phyloP scores from a whole-genome alignment of 2,113 vertebrate species.

The Cyprinus carpio region DNA sequence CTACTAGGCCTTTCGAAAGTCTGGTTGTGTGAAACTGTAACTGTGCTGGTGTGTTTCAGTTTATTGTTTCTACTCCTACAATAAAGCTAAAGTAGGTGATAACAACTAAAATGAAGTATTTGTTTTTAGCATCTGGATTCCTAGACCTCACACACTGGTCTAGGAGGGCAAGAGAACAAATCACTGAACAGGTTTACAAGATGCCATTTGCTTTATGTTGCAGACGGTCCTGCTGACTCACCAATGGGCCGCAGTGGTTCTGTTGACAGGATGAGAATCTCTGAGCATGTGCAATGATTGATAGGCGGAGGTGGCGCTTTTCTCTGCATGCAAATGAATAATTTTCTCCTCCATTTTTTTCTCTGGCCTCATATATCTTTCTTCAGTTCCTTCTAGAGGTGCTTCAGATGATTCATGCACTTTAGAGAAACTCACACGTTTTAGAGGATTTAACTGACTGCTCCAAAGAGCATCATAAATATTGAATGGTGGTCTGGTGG shows the following conservation, averaged over 20 bases:
- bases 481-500: conserved; percentile 41
- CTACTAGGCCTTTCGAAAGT: too few relatives aligned
- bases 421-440: conserved; percentile 50
- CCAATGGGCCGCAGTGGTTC: not conserved
- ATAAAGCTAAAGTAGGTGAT: not conserved
- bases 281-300: not conserved
- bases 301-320: not conserved
- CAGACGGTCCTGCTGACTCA: conserved; percentile 12
- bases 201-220: conserved; percentile 20
- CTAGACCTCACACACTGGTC: conserved; percentile 1
- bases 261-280: conserved; percentile 12
- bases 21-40: too few relatives aligned
- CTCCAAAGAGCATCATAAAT: conserved; percentile 49
- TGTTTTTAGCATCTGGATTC: not conserved
- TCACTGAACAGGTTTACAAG: conserved; percentile 8
- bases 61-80: not conserved
- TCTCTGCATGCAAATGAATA: conserved; percentile 24
- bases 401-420: conserved; percentile 54
- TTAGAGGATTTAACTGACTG: conserved; percentile 48
- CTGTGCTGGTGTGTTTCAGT: too few relatives aligned
- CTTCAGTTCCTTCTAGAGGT: conserved; percentile 46
- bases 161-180: not conserved
- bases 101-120: not conserved
- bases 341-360: conserved; percentile 22
- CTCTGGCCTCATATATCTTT: conserved; percentile 45